phyloP scores from a whole-genome alignment of 2,888 invertebrate species.

The Luffia ferchaultella region DNA sequence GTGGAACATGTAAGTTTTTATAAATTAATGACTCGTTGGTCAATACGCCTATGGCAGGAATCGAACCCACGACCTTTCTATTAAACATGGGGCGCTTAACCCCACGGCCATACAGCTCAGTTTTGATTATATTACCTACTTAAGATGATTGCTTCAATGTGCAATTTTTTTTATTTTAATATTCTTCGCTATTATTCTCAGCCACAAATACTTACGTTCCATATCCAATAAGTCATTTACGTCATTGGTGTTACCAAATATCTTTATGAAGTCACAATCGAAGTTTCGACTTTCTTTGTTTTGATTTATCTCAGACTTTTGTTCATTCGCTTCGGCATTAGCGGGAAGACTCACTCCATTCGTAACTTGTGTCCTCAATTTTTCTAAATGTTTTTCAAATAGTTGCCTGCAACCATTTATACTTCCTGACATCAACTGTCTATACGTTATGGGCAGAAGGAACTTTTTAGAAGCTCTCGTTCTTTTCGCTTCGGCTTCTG shows the following conservation, averaged over 20 bases:
- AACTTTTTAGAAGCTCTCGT: conserved; percentile 26
- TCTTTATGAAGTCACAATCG: conserved; percentile 28
- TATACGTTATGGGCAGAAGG: conserved; percentile 28
- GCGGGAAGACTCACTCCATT: neutral
- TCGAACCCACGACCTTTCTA: too few species aligned
- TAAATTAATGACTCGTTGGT: too few species aligned
- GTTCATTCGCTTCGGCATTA: neutral
- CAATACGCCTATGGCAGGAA: too few species aligned
- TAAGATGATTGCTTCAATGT: too few species aligned
- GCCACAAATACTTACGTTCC: conserved; percentile 45
- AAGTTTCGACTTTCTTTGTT: conserved; percentile 13
- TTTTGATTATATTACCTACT: too few species aligned
- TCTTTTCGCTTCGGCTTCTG: conserved; percentile 17
- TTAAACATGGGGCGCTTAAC: too few species aligned
- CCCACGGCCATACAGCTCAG: too few species aligned
- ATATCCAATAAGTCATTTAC: conserved; percentile 40
- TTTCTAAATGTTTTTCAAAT: conserved; percentile 22
- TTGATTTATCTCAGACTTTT: neutral
- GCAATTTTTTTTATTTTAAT: too few species aligned
- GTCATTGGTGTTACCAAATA: conserved; percentile 45
- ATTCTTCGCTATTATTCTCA: too few species aligned
- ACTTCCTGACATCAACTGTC: conserved; percentile 19
- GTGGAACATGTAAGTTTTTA: too few species aligned
- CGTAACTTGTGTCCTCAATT: neutral
- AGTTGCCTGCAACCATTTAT: conserved; percentile 21